Conservation (phyloP, 2,888 invertebrate genomes). For the Machimus atricapillus region DNA sequence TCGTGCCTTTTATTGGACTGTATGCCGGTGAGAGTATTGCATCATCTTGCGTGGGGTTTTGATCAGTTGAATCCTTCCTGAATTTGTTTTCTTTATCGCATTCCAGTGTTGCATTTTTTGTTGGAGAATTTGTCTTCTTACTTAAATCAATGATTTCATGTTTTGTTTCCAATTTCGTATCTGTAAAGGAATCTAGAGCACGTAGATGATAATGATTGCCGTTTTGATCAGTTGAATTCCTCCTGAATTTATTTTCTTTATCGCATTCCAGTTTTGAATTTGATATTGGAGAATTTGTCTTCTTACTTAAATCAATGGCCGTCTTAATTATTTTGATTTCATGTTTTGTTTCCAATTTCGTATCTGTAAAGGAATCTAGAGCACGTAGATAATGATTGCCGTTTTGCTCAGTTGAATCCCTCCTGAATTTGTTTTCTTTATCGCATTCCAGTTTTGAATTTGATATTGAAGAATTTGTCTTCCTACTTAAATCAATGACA, state of each 20-base stretch:
- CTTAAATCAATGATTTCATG: background rate
- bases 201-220: too few species aligned
- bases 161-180: background rate
- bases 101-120: background rate
- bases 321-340: background rate
- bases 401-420: too few species aligned
- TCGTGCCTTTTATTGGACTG: background rate
- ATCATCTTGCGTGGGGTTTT: background rate
- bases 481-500: background rate
- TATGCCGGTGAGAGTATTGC: background rate
- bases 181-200: background rate
- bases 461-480: too few species aligned
- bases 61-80: background rate
- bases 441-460: too few species aligned
- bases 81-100: too few species aligned
- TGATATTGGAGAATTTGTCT: too few species aligned
- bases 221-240: too few species aligned
- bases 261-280: too few species aligned
- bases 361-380: background rate
- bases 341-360: background rate
- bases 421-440: too few species aligned
- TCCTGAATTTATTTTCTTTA: too few species aligned
- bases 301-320: background rate
- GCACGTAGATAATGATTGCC: too few species aligned
- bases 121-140: background rate